phyloP scores from a whole-genome alignment of 1,140 invertebrate species.

The Papilio machaon region DNA sequence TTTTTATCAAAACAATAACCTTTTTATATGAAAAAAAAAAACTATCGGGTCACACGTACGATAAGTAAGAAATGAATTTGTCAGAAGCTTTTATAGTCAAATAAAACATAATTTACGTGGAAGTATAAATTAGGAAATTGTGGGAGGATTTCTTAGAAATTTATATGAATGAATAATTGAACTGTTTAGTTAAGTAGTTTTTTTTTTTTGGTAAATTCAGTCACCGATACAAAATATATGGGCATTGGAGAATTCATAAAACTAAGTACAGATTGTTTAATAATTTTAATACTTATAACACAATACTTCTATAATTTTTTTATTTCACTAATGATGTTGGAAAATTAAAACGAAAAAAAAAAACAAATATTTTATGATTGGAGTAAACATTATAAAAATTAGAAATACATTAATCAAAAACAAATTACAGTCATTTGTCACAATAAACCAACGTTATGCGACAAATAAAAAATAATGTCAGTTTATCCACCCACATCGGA shows the following conservation, averaged over 20 bases:
- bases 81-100: slow-evolving; percentile 61
- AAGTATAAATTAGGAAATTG: slow-evolving; percentile 57
- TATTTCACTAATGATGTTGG: neutral
- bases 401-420: slow-evolving; percentile 53
- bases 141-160: slow-evolving; percentile 32
- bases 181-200: slow-evolving; percentile 2
- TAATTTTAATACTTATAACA: neutral
- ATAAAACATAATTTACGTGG: slow-evolving; percentile 62
- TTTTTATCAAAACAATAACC: slow-evolving; percentile 81
- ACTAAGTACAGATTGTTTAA: neutral
- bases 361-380: slow-evolving; percentile 47
- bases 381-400: slow-evolving; percentile 18
- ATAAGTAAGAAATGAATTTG: slow-evolving; percentile 66
- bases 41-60: slow-evolving; percentile 58
- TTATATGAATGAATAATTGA: slow-evolving; percentile 19
- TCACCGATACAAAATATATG: neutral
- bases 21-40: slow-evolving; percentile 53
- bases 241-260: too few relatives aligned
- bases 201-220: slow-evolving; percentile 5
- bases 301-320: slow-evolving; percentile 1
- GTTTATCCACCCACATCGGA: slow-evolving; percentile 79
- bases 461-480: slow-evolving; percentile 76
- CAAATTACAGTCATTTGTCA: slow-evolving; percentile 71
- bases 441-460: slow-evolving; percentile 49
- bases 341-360: neutral